These are phyloP conservation scores for Polyodon spathula DNA, from an alignment of 2,113 vertebrate species.

Conservation along the genomic window DNA sequence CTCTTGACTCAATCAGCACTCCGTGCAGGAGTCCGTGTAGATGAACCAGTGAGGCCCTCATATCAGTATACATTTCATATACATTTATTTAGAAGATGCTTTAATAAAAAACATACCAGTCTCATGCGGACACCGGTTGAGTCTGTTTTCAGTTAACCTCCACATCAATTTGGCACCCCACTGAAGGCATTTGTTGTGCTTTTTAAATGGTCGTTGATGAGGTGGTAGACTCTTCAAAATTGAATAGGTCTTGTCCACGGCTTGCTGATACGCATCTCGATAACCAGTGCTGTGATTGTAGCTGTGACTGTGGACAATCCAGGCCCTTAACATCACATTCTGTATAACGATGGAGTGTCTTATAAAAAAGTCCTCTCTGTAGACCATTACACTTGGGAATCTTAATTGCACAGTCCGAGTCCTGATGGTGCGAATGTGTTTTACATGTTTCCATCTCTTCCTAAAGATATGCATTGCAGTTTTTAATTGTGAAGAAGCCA, in stretches of 20 bases:
- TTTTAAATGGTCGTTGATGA: constrained; percentile 59
- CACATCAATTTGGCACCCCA: constrained; percentile 71
- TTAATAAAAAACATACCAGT: constrained; percentile 55
- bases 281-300: constrained; percentile 17
- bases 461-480: constrained; percentile 67
- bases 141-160: constrained; percentile 54
- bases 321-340: constrained; percentile 65
- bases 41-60: no score
- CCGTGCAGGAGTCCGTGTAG: no score
- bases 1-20: no score
- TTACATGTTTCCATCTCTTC: constrained; percentile 65
- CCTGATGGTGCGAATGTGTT: constrained; percentile 40
- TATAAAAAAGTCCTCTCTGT: constrained; percentile 62
- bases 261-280: constrained; percentile 41
- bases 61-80: background rate
- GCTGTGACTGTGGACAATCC: constrained; percentile 51
- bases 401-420: constrained; percentile 58
- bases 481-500: constrained; percentile 62
- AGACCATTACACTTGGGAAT: constrained; percentile 69
- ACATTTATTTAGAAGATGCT: background rate
- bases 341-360: constrained; percentile 53
- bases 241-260: constrained; percentile 53
- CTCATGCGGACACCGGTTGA: constrained; percentile 66
- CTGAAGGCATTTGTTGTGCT: constrained; percentile 61
- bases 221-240: constrained; percentile 55